phyloP scores from a whole-genome alignment of 2,888 invertebrate genomes.

The Sminthurides aquaticus region DNA sequence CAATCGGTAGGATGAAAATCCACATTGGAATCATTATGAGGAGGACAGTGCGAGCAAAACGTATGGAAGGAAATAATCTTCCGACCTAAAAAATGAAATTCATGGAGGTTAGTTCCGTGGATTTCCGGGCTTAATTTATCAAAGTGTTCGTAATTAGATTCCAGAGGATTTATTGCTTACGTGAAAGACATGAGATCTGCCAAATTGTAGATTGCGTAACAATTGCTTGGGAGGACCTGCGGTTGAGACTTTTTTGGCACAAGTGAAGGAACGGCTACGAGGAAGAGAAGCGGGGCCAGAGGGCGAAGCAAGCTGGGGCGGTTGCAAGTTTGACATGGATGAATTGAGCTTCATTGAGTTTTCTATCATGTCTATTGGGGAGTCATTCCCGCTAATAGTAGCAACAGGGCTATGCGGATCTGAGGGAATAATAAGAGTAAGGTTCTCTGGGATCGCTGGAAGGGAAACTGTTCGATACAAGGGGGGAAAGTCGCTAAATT shows the following conservation, averaged over 20 bases:
- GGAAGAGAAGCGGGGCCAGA: slow-evolving; percentile 17
- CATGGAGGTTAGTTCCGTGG: too few species aligned
- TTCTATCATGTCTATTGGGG: slow-evolving; percentile 29
- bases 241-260: slow-evolving; percentile 34
- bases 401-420: slow-evolving; percentile 31
- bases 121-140: not conserved
- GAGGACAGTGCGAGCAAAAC: slow-evolving; percentile 42
- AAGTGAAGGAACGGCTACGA: slow-evolving; percentile 36
- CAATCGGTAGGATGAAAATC: slow-evolving; percentile 43
- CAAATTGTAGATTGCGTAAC: slow-evolving; percentile 41
- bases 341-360: slow-evolving; percentile 24
- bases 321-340: slow-evolving; percentile 28
- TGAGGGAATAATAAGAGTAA: slow-evolving; percentile 35
- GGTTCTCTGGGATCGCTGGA: slow-evolving; percentile 36
- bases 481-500: slow-evolving; percentile 12
- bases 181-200: slow-evolving; percentile 41
- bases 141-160: not conserved
- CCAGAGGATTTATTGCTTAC: slow-evolving; percentile 25
- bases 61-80: slow-evolving; percentile 41
- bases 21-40: slow-evolving; percentile 44
- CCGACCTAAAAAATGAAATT: slow-evolving; percentile 33
- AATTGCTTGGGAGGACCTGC: slow-evolving; percentile 29
- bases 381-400: slow-evolving; percentile 29
- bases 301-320: not conserved
- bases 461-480: slow-evolving; percentile 37